phyloP scores from a whole-genome alignment of 2,113 vertebrate species.

The Amia ocellicauda region DNA sequence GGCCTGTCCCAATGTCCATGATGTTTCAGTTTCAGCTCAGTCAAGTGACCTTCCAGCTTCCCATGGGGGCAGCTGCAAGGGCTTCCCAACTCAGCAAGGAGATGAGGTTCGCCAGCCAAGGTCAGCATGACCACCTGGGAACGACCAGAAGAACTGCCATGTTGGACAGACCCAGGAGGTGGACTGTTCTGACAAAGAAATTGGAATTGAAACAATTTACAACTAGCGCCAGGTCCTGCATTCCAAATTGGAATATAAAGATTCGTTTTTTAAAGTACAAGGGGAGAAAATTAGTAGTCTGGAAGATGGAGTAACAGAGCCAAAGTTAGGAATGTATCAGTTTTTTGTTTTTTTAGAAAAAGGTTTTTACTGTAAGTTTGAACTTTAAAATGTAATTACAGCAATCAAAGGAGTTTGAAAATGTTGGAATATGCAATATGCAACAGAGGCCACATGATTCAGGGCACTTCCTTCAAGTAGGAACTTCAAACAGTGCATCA shows the following conservation, averaged over 20 bases:
- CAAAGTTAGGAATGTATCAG: neutral
- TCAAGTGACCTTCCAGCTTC: too few relatives aligned
- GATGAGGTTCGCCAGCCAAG: too few relatives aligned
- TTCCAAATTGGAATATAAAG: neutral
- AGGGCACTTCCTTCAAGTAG: neutral
- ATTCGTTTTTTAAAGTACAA: neutral
- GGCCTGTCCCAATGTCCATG: too few relatives aligned
- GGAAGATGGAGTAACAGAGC: neutral
- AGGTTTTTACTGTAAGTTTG: neutral
- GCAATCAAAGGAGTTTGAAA: slow-evolving; percentile 3
- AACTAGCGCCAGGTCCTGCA: neutral
- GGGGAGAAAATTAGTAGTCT: neutral
- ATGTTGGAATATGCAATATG: neutral
- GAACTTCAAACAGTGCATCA: slow-evolving; percentile 7
- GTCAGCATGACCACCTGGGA: too few relatives aligned
- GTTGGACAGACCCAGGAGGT: too few relatives aligned
- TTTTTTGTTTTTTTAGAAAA: too few relatives aligned
- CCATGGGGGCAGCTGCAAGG: too few relatives aligned
- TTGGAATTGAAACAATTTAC: neutral
- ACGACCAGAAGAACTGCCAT: too few relatives aligned
- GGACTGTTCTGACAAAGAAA: too few relatives aligned
- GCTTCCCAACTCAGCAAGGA: too few relatives aligned
- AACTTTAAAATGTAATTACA: neutral
- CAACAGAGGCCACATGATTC: neutral
- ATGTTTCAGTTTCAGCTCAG: too few relatives aligned